Evolutionary conservation across 2,888 invertebrate genomes (phyloP).

Genomic region (Panzeria rudis): DNA sequence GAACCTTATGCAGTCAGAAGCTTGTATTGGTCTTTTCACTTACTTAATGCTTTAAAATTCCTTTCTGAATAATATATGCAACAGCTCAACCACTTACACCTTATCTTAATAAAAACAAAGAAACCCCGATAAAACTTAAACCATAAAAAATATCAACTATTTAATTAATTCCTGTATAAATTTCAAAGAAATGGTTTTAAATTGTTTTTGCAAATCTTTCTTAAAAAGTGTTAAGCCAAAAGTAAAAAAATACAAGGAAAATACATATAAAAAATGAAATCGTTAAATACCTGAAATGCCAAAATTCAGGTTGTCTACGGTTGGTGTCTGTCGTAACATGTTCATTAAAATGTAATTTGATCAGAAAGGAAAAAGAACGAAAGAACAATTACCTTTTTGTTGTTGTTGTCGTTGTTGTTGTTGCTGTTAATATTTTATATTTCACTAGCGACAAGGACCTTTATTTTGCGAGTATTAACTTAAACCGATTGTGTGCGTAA

Average conservation of each 20-base stretch:
- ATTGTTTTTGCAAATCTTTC: background rate
- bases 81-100: too few relatives aligned
- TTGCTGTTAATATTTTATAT: constrained; percentile 1
- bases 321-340: constrained; percentile 47
- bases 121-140: background rate
- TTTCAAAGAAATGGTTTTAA: constrained; percentile 19
- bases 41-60: too few relatives aligned
- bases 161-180: constrained; percentile 16
- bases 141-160: background rate
- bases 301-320: background rate
- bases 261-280: background rate
- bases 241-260: background rate
- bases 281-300: constrained; percentile 33
- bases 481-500: background rate
- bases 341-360: constrained; percentile 70
- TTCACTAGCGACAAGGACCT: constrained; percentile 31
- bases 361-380: constrained; percentile 1
- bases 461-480: constrained; percentile 4
- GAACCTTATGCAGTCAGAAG: background rate
- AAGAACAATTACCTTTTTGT: constrained; percentile 1
- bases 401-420: background rate
- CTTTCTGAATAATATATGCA: too few relatives aligned
- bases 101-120: background rate
- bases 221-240: background rate
- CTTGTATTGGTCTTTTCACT: background rate